Evolutionary conservation across 2,797 vertebrate species (phyloP).

Genomic region (Esox masquinongy): DNA sequence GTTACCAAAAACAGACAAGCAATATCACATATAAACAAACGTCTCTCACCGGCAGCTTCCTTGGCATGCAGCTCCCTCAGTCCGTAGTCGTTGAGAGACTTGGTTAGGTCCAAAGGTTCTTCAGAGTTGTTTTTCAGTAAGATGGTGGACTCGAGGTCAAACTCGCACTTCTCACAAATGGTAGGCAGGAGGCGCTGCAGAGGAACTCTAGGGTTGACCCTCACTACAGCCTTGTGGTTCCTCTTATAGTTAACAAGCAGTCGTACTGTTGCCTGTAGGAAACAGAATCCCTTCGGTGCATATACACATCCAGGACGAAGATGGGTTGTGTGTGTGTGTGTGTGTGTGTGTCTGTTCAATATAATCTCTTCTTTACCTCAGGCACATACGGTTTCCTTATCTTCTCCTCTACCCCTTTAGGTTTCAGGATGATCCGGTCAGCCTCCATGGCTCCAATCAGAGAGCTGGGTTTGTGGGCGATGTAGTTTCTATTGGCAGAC

Average conservation of each 20-base stretch:
- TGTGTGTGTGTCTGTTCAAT: background rate
- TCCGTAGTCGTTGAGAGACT: constrained; percentile 86
- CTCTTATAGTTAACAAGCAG: constrained; percentile 93
- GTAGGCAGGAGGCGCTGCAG: constrained; percentile 79
- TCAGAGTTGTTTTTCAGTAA: constrained; percentile 80
- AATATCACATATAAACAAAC: background rate
- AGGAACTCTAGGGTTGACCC: constrained; percentile 86
- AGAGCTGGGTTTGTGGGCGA: constrained; percentile 91
- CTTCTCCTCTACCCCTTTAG: constrained; percentile 78
- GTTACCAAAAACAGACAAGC: background rate
- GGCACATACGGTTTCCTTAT: constrained; percentile 84
- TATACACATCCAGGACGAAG: background rate
- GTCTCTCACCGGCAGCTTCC: constrained; percentile 73
- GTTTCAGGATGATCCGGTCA: constrained; percentile 86
- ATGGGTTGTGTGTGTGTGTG: background rate
- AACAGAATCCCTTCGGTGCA: background rate
- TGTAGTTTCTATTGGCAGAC: constrained; percentile 82
- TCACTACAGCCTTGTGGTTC: constrained; percentile 89
- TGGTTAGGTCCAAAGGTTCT: constrained; percentile 83
- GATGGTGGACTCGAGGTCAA: constrained; percentile 78
- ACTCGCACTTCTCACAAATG: constrained; percentile 92
- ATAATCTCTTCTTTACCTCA: constrained; percentile 74
- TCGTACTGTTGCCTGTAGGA: constrained; percentile 86
- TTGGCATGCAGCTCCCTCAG: constrained; percentile 89
- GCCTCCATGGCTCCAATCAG: constrained; percentile 88